phyloP scores from a whole-genome alignment of 2,888 invertebrate genomes.

The Gandaritis pyraliata region DNA sequence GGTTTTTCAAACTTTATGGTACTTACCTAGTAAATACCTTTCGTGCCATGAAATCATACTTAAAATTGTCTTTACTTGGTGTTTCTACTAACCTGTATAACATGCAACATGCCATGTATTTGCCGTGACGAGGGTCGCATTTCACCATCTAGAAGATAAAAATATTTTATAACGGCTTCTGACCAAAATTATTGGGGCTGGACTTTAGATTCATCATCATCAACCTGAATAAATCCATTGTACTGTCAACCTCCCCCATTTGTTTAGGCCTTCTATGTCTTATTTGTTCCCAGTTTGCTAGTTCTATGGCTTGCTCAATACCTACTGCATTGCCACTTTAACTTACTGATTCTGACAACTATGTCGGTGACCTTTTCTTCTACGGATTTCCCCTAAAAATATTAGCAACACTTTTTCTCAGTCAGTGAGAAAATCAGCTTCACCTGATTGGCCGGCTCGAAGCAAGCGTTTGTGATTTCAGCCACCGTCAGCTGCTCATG shows the following conservation, averaged over 20 bases:
- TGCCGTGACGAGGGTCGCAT: slow-evolving; percentile 95
- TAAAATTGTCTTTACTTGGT: neutral
- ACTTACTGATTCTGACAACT: no score
- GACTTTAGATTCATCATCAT: no score
- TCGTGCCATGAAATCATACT: neutral
- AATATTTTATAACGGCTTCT: neutral
- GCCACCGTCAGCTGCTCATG: slow-evolving; percentile 95
- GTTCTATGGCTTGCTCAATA: no score
- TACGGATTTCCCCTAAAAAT: no score
- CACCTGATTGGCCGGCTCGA: slow-evolving; percentile 95
- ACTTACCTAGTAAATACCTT: neutral
- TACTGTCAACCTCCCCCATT: no score
- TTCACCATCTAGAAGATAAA: slow-evolving; percentile 90
- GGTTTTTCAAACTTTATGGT: neutral
- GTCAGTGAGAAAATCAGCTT: neutral
- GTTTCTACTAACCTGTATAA: slow-evolving; percentile 86
- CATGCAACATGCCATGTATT: slow-evolving; percentile 98
- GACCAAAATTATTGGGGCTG: no score
- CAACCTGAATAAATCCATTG: no score
- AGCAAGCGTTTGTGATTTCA: slow-evolving; percentile 97
- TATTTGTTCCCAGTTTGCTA: no score
- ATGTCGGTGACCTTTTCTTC: no score
- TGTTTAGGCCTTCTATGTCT: no score
- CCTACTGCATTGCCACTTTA: no score
- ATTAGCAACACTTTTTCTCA: no score